Base-by-base conservation (phyloP, 2,888 invertebrate species). In the Ametastegia equiseti region DNA sequence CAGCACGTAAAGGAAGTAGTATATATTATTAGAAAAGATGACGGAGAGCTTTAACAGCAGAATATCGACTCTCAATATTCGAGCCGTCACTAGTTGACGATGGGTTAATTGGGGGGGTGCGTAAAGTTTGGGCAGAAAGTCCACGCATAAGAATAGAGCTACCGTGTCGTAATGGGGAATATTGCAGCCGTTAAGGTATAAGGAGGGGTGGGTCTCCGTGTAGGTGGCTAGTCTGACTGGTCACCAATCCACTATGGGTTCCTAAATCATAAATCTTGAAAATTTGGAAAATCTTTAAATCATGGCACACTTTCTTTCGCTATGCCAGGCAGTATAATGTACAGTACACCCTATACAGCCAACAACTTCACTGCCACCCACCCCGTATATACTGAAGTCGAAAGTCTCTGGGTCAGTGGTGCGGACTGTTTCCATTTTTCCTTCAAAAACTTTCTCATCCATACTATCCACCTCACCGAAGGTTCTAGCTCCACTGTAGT, bases 341-440 rank as follows among this genome's bases (percentile, higher is more conserved):
- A 54, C 75, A 50, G 75, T 54, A 75, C n/a, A 65, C 63, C 27
- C 7, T 50, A 27, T 50, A 33, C 73, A n/a, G 45, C 75, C 54
- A 54, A 33, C 54, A 75, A 75, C 36, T n/a, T n/a, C n/a, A 54
- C 50, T 75, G 19, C 50, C 33, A 36, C 30, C 47, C 71, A 71
- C 27, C 45, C 45, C 19, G 19, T 19, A n/a, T 15, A n/a, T 39
- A 13, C 36, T 19, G 9, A 75, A 75, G 75, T 75, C 75, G 36
- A 75, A 75, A 75, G 33, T 33, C 75, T 75, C 75, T 75, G 75
- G 75, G 75, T 75, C 75, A 75, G 54, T 75, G 54, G 50, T 33
- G 54, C 75, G 23, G 45, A 27, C 15, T 45, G 45, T 39, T 19
- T 42, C 42, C 30, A 60, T 50, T 75, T 75, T 36, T 50, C 11